A percentile compares a stretch with the other conserved stretches of the same genome.
Conservation (phyloP, 2,888 invertebrate genomes). For the Brachypterus glaber region DNA sequence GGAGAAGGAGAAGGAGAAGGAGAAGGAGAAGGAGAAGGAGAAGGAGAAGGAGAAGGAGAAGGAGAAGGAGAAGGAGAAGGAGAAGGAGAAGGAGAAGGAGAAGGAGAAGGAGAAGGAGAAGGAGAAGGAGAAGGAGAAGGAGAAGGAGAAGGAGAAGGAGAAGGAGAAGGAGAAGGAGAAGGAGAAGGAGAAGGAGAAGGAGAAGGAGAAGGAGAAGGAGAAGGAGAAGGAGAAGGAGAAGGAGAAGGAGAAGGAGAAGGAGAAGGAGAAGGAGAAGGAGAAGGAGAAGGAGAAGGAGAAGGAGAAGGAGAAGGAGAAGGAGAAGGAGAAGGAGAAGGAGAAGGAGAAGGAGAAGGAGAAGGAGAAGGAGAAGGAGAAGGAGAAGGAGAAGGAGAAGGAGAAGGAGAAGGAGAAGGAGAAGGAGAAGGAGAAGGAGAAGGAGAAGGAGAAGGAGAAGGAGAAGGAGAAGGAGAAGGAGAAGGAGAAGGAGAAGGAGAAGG, state of each 20-base stretch:
- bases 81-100: neutral
- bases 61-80: conserved; percentile 2
- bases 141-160: conserved; percentile 2
- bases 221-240: conserved; percentile 1
- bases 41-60: conserved; percentile 2
- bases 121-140: conserved; percentile 1
- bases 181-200: conserved; percentile 1
- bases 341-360: conserved; percentile 1
- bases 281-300: conserved; percentile 1
- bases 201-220: conserved; percentile 2
- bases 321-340: conserved; percentile 2
- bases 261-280: conserved; percentile 2
- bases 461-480: conserved; percentile 1
- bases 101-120: conserved; percentile 1
- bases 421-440: conserved; percentile 1
- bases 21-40: conserved; percentile 1
- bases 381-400: conserved; percentile 2
- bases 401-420: conserved; percentile 1
- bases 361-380: conserved; percentile 1
- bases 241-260: conserved; percentile 1
- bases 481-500: conserved; percentile 1
- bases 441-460: conserved; percentile 2
- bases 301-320: conserved; percentile 1
- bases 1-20: conserved; percentile 2
- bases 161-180: conserved; percentile 1